A percentile compares a stretch with the other conserved stretches of the same genome.
phyloP scores from a whole-genome alignment of 2,113 vertebrate species.

The Taurulus bubalis region DNA sequence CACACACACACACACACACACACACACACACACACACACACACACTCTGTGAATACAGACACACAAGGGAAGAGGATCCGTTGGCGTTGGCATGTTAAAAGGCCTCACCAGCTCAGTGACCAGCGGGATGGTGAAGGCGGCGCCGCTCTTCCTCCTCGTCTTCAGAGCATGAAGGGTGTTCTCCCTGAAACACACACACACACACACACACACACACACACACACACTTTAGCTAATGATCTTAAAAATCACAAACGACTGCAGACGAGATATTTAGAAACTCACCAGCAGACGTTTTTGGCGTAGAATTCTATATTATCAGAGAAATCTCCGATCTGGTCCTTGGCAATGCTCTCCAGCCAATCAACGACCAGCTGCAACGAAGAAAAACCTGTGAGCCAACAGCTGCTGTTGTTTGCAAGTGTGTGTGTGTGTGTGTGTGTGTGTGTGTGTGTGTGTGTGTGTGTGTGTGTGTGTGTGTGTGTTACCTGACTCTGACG shows the following conservation, averaged over 20 bases:
- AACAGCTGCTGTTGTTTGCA: background rate
- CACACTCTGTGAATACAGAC: background rate
- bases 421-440: background rate
- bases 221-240: background rate
- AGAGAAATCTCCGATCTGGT: constrained; percentile 95
- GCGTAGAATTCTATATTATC: constrained; percentile 98
- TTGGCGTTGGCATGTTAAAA: background rate
- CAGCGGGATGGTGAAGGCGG: constrained; percentile 86
- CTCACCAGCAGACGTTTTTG: constrained; percentile 98
- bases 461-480: constrained; percentile 2
- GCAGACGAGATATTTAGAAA: background rate
- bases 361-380: constrained; percentile 96
- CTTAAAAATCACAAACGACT: background rate
- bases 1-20: background rate
- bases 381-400: too few relatives aligned
- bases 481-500: constrained; percentile 90
- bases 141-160: constrained; percentile 83
- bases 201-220: constrained; percentile 42
- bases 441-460: background rate
- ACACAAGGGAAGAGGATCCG: background rate
- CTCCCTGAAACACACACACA: constrained; percentile 87
- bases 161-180: constrained; percentile 94
- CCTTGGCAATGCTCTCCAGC: constrained; percentile 97
- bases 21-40: constrained; percentile 1
- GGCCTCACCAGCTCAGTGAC: constrained; percentile 93